These are phyloP conservation scores for Cecropterus lyciades DNA, from an alignment of 1,140 invertebrate genomes.

Conservation along the genomic window DNA sequence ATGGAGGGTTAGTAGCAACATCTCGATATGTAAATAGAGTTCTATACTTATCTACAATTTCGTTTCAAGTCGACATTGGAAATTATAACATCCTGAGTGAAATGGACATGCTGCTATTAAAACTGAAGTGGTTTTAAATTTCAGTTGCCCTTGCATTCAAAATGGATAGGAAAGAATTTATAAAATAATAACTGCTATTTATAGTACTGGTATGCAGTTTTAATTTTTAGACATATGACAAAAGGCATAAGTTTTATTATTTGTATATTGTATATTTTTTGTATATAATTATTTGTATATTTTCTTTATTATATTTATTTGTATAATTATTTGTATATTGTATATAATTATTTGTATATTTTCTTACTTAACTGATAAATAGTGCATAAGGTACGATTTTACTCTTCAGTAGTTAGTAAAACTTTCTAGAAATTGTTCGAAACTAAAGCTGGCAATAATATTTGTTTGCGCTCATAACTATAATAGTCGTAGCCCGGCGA, in stretches of 20 bases:
- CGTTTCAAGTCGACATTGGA: slow-evolving; percentile 32
- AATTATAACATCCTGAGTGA: slow-evolving; percentile 31
- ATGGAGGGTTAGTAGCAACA: slow-evolving; percentile 4
- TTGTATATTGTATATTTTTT: too few species aligned
- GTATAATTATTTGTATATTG: too few species aligned
- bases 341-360: too few species aligned
- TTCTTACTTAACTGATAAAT: too few species aligned
- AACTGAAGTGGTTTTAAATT: slow-evolving; percentile 13
- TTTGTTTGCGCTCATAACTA: slow-evolving; percentile 28
- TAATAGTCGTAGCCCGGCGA: slow-evolving; percentile 26
- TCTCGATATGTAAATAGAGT: slow-evolving; percentile 11
- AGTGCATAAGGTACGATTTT: neutral
- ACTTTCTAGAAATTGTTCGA: slow-evolving; percentile 21
- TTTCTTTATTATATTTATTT: too few species aligned
- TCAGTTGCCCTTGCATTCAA: neutral
- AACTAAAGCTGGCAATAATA: slow-evolving; percentile 19
- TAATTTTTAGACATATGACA: too few species aligned
- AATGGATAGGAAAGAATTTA: neutral
- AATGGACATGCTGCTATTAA: slow-evolving; percentile 16
- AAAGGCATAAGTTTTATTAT: too few species aligned
- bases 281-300: too few species aligned
- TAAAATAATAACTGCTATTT: too few species aligned
- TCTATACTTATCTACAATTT: slow-evolving; percentile 24
- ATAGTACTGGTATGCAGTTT: too few species aligned
- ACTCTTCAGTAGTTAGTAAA: neutral